Evolutionary conservation across 2,797 vertebrate species (phyloP), one percentile per base, ranked within the genome.

Genomic region (Sebastolobus alascanus): DNA sequence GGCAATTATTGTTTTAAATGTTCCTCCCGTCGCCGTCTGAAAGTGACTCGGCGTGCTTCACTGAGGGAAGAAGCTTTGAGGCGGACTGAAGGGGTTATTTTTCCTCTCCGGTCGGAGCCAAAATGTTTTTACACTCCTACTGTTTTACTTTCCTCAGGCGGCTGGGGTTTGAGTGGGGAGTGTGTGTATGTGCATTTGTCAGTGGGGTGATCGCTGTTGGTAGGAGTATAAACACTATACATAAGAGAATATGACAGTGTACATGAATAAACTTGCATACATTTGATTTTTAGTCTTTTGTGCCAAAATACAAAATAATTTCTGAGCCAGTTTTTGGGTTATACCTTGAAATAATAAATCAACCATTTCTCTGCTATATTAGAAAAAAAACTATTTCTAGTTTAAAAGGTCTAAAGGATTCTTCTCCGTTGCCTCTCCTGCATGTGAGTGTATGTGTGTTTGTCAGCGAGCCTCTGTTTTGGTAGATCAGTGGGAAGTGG

Each of bases 1-100:
- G 92, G 93, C 94, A 90, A 87, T 95, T 94, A 94, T 91, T 94
- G 89, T 92, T 95, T 94, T 90, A 93, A 93, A 93, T 91, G 87
- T 90, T 91, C 73, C 86, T 92, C 89, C 90, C 33, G 13, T 85
- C 35, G 65, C 84, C 31, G 33, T 74, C 68, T 87, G 68, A 84
- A 89, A 88, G 76, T 61, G 65, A 84, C 66, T 84, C 55, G 60
- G 71, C 67, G 70, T 68, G 61, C 73, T 79, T 79, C 54, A 18
- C 35, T 68, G 54, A 77, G 64, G 79, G 74, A 73, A 67, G 66
- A 65, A 54, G 76, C 85, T 85, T 40, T 74, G 75, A 85, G 80
- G 68, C 63, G 68, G 68, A 70, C 68, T 50, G 56, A 70, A 73
- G 73, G 70, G 14, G 46, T 80, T 86, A 37, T 70, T 86, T 82